A percentile compares a stretch with the other conserved stretches of the same genome.
These are phyloP conservation scores for Aleadryas rufinucha DNA, from an alignment of 2,113 vertebrate genomes.

Conservation along the genomic window DNA sequence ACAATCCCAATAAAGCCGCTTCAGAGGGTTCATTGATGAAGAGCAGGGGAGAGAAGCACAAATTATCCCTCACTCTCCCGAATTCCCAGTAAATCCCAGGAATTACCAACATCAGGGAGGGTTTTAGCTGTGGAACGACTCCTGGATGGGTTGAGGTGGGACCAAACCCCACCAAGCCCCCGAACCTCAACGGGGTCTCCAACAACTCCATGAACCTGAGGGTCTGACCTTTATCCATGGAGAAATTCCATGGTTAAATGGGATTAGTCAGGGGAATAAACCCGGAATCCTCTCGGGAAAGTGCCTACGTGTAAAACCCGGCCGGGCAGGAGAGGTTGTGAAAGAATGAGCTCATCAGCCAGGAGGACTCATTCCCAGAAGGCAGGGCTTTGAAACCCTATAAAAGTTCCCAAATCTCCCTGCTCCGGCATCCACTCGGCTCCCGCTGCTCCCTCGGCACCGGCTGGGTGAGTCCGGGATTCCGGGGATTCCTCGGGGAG, in stretches of 20 bases:
- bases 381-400: conserved; percentile 54
- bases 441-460: not conserved
- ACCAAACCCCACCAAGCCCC: not conserved
- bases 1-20: not conserved
- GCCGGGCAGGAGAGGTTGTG: conserved; percentile 28
- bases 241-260: no score
- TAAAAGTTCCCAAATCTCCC: conserved; percentile 45
- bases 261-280: not conserved
- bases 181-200: not conserved
- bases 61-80: not conserved
- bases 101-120: accelerated
- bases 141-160: no score
- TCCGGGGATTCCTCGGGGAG: accelerated
- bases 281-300: not conserved
- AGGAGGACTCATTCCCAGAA: conserved; percentile 54
- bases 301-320: conserved; percentile 38
- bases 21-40: not conserved
- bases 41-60: not conserved
- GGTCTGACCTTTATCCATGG: not conserved
- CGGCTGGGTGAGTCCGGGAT: not conserved
- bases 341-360: conserved; percentile 52
- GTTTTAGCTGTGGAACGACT: not conserved
- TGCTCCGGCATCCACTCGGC: not conserved
- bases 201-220: accelerated
- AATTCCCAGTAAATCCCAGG: not conserved